Evolutionary conservation across 2,113 vertebrate species (phyloP), one percentile per base, ranked within the genome.

Genomic region (Daubentonia madagascariensis): DNA sequence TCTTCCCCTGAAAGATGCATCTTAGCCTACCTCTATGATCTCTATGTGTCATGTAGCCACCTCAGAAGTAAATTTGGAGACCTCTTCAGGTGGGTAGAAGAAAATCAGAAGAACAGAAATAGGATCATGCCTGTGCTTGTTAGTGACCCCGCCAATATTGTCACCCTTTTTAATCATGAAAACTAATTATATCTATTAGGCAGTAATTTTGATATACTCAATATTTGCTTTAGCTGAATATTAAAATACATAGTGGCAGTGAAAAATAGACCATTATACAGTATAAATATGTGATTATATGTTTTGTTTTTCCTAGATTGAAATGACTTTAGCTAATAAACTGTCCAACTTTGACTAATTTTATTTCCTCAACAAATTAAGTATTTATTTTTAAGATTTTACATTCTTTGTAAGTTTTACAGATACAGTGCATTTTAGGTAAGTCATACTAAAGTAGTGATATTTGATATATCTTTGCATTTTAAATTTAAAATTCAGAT

Each of bases 1-100:
- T 99, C 99, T 65, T 99, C 99, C 32, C 98, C 99, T 3, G 98
- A 99, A 28, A 87, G 98, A 78, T 99, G 99, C 37, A 98, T 98
- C 97, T 92, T 98, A 84, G 98, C 99, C 96, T 98, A 98, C 96
- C 98, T 99, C 94, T 98, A 98, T 0, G 98, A 98, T 13, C 98
- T 99, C 35, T 98, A 98, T 0, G 97, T 99, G 59, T 99, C 98
- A 35, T 99, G 99, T 45, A 99, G 99, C 37, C 98, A 98, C 97
- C 98, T 98, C 96, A 98, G 99, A 73, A 99, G 98, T 97, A 98
- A 97, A 94, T 98, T 97, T 91, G 99, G 99, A 98, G 98, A 98
- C 97, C 98, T 99, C 85, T 98, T 98, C 98, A 98, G 99, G 99
- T 99, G 98, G 22, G 98, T 98, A 85, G 12, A 45, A 30, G 14